Conservation (phyloP, 2,797 vertebrate genomes). For the Acrossocheilus fasciatus region DNA sequence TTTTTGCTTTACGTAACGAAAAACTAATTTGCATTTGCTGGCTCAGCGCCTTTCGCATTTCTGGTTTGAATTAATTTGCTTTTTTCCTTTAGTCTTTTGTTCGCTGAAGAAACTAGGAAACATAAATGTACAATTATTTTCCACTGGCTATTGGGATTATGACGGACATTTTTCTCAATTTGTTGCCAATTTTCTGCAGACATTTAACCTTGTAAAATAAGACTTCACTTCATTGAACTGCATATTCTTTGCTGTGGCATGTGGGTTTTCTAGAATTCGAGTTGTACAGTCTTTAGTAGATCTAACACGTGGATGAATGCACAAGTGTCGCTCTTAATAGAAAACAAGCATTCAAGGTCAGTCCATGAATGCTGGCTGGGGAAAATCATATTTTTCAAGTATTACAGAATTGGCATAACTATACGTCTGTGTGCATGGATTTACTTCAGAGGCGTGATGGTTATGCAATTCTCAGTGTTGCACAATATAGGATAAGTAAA, state of each 20-base stretch:
- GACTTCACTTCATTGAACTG: constrained; percentile 5
- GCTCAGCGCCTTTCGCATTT: constrained; percentile 4
- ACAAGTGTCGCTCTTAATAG: not conserved
- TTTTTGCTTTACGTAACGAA: constrained; percentile 8
- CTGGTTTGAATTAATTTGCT: not conserved
- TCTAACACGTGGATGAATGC: constrained; percentile 6
- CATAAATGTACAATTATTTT: not conserved
- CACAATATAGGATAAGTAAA: not conserved
- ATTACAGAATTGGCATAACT: not conserved
- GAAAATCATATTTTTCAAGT: constrained; percentile 6
- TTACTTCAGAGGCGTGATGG: not conserved
- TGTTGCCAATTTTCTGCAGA: not conserved
- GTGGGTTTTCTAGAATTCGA: not conserved
- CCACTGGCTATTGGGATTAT: not conserved
- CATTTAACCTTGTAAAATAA: constrained; percentile 19
- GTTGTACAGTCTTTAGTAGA: not conserved
- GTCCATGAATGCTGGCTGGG: constrained; percentile 14
- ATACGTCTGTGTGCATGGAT: not conserved
- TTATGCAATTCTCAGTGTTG: not conserved
- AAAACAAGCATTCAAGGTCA: constrained; percentile 14
- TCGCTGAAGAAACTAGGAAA: not conserved
- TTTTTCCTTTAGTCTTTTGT: not conserved
- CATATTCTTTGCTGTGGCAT: not conserved
- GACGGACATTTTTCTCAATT: not conserved
- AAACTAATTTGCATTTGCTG: constrained; percentile 44